phyloP scores from a whole-genome alignment of 2,888 invertebrate species.

The Ypsolopha sequella region DNA sequence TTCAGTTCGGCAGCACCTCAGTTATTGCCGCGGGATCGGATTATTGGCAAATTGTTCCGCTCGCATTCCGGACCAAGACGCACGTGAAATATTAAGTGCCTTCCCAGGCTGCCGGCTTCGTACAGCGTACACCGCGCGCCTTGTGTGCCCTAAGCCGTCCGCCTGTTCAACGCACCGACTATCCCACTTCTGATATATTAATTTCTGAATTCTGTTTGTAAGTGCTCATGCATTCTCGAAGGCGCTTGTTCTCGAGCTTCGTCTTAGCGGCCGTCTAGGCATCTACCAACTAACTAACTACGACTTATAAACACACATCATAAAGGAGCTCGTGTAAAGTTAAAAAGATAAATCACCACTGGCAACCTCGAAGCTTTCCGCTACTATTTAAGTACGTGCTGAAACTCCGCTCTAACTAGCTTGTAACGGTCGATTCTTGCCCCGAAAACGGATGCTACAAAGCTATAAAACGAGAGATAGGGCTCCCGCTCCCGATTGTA shows the following conservation, averaged over 20 bases:
- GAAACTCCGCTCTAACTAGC: constrained; percentile 29
- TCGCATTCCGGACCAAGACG: constrained; percentile 51
- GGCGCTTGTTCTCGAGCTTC: too few relatives aligned
- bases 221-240: too few relatives aligned
- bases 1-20: constrained; percentile 53
- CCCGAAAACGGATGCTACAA: constrained; percentile 34
- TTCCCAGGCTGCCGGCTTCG: constrained; percentile 16
- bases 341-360: constrained; percentile 2
- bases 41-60: constrained; percentile 67
- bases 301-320: neutral
- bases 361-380: constrained; percentile 8
- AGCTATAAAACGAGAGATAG: constrained; percentile 42
- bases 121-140: constrained; percentile 6
- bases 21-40: constrained; percentile 60
- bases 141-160: too few relatives aligned
- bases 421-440: constrained; percentile 33
- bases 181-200: too few relatives aligned
- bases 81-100: constrained; percentile 62
- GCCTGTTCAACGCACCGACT: too few relatives aligned
- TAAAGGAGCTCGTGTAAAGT: neutral
- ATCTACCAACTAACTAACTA: neutral
- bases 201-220: too few relatives aligned
- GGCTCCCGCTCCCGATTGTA: constrained; percentile 19
- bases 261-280: too few relatives aligned
- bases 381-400: constrained; percentile 36